phyloP scores from a whole-genome alignment of 92 coral and sea anemone species.

The Meandrina meandrites region DNA sequence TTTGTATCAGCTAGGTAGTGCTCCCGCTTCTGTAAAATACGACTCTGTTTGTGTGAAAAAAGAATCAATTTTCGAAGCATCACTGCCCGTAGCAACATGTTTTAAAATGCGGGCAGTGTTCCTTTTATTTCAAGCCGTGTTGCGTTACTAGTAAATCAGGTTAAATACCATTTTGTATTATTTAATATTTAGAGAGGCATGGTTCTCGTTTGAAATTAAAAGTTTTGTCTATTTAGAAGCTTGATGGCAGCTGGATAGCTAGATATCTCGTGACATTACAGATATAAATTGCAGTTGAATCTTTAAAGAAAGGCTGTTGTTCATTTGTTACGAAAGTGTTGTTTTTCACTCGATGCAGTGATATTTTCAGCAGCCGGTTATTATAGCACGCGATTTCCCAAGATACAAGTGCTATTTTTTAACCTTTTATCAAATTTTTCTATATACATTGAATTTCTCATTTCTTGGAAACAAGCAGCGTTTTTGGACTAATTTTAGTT shows the following conservation, averaged over 20 bases:
- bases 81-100: too few species aligned
- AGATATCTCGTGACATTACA: background rate
- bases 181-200: background rate
- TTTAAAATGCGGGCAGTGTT: background rate
- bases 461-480: background rate
- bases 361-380: too few species aligned
- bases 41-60: too few species aligned
- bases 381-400: too few species aligned
- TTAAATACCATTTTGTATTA: background rate
- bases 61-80: too few species aligned
- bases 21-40: too few species aligned
- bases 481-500: background rate
- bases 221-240: background rate
- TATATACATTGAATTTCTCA: background rate
- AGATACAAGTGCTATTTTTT: too few species aligned
- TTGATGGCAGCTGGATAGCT: too few species aligned
- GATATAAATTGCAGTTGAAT: background rate
- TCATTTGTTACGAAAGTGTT: background rate
- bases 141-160: too few species aligned
- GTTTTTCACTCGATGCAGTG: too few species aligned
- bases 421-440: background rate
- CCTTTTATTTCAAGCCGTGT: background rate
- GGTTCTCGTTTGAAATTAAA: too few species aligned
- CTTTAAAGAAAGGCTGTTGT: background rate
- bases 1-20: too few species aligned